Conservation (phyloP, 35 echinoderm and acorn worm species). For the Anneissia japonica region DNA sequence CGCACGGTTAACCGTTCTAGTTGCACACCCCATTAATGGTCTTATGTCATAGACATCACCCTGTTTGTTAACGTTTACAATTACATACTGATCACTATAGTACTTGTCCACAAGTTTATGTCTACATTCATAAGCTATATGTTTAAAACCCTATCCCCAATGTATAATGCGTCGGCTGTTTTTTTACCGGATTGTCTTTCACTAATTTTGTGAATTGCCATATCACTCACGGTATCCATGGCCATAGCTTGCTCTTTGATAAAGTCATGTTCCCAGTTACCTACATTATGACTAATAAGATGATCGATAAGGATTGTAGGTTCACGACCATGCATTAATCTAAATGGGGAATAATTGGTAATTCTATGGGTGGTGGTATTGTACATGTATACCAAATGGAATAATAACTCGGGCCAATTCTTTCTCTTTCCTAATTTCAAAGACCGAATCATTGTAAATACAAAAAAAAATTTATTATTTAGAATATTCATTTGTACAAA, state of each 20-base stretch:
- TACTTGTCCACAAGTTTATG: not conserved
- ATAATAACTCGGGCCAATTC: not conserved
- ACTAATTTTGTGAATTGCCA: not conserved
- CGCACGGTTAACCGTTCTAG: not conserved
- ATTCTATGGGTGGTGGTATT: too few species aligned
- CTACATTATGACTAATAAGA: not conserved
- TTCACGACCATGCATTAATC: not conserved
- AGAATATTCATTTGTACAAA: too few species aligned
- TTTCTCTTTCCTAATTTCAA: not conserved
- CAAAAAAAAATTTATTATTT: too few species aligned
- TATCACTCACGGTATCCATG: not conserved
- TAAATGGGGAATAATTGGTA: constrained; percentile 1
- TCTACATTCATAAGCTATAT: not conserved
- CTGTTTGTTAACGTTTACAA: not conserved
- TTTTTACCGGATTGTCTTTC: not conserved
- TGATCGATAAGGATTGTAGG: not conserved
- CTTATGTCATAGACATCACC: not conserved
- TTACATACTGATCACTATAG: not conserved
- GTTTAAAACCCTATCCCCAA: not conserved
- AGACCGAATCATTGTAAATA: not conserved
- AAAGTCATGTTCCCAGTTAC: not conserved
- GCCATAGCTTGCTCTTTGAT: not conserved
- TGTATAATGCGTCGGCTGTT: not conserved
- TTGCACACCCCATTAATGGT: not conserved
- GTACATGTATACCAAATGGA: not conserved